These are phyloP conservation scores for Microcebus lehilahytsara DNA, from an alignment of 2,113 vertebrate species.

Conservation along the genomic window DNA sequence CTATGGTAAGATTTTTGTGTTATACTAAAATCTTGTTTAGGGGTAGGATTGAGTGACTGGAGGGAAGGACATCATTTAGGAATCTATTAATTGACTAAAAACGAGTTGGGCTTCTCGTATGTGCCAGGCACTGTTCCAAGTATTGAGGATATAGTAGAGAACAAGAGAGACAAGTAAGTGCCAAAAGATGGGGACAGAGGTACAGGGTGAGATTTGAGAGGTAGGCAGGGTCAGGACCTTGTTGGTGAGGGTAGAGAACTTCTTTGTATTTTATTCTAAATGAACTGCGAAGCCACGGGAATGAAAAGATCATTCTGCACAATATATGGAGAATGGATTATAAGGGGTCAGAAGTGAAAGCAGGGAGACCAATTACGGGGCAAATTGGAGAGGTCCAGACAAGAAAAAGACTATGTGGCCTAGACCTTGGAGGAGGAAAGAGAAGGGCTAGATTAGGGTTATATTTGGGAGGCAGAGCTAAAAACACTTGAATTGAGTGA, in stretches of 20 bases:
- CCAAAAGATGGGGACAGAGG: neutral
- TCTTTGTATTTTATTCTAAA: neutral
- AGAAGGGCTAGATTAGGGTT: neutral
- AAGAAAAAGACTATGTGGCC: neutral
- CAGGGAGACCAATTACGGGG: neutral
- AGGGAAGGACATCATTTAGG: neutral
- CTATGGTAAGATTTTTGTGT: neutral
- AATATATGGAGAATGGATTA: neutral
- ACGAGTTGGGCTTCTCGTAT: neutral
- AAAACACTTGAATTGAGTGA: neutral
- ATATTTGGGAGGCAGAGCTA: neutral
- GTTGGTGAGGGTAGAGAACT: neutral
- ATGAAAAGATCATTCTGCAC: neutral
- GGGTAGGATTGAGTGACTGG: neutral
- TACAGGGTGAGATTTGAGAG: neutral
- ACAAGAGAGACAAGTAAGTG: neutral
- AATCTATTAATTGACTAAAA: neutral
- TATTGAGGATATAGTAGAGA: neutral
- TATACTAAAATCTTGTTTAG: neutral
- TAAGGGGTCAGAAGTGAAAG: neutral
- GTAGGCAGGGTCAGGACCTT: neutral
- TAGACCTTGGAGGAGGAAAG: neutral
- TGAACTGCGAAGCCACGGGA: neutral
- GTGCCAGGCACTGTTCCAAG: neutral
- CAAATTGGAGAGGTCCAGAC: neutral